Conservation (phyloP, 2,797 vertebrate genomes). For the Hirundo rustica region DNA sequence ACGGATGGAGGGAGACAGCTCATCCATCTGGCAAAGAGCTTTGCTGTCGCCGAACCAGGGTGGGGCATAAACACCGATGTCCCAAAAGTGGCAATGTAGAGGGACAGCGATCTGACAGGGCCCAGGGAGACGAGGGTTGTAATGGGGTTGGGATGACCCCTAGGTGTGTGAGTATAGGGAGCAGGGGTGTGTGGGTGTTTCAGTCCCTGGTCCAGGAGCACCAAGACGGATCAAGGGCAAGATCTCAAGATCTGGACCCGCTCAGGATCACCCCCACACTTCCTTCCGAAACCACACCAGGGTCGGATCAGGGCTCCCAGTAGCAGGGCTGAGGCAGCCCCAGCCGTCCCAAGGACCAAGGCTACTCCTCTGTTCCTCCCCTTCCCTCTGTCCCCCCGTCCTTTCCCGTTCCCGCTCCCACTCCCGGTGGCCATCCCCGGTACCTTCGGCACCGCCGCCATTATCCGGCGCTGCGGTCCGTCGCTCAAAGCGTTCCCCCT, state of each 20-base stretch:
- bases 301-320: too few relatives aligned
- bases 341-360: not conserved
- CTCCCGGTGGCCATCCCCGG: fast-evolving
- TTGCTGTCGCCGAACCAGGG: too few relatives aligned
- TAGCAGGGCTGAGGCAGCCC: not conserved
- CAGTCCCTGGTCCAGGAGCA: not conserved
- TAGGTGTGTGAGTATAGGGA: too few relatives aligned
- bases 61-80: not conserved
- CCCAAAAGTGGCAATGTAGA: not conserved
- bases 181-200: too few relatives aligned
- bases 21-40: not conserved
- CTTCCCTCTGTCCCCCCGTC: not conserved
- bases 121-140: fast-evolving
- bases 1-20: fast-evolving
- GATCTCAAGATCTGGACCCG: not conserved
- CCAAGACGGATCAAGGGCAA: not conserved
- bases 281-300: not conserved
- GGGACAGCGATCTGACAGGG: not conserved
- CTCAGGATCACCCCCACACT: fast-evolving
- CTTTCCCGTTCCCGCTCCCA: too few relatives aligned
- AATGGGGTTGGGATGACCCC: fast-evolving
- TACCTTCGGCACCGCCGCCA: conserved; percentile 22
- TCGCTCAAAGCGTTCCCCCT: not conserved
- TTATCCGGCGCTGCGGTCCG: not conserved
- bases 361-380: not conserved